These are phyloP conservation scores for Dendrophyllia cribrosa DNA, from an alignment of 64 coral and sea anemone genomes.

Conservation along the genomic window DNA sequence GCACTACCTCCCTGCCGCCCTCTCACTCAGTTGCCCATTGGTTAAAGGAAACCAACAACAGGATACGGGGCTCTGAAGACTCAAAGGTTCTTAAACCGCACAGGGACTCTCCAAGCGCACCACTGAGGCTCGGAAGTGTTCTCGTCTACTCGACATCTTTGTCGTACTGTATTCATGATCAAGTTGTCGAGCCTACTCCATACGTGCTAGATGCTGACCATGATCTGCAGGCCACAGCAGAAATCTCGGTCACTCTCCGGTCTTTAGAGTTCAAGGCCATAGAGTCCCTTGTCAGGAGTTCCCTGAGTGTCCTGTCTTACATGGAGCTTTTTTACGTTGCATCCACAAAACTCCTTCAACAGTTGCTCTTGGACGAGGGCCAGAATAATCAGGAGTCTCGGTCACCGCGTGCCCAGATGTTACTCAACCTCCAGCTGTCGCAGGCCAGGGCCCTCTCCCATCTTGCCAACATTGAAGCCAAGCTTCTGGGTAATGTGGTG, in stretches of 20 bases:
- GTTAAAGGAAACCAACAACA: not conserved
- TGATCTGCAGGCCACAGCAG: not conserved
- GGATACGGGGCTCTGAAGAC: not conserved
- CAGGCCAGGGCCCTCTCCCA: not conserved
- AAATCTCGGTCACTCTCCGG: not conserved
- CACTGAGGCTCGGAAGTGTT: not conserved
- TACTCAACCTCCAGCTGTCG: not conserved
- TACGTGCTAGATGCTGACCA: not conserved
- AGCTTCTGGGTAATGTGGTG: not conserved
- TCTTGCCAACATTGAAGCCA: conserved; percentile 2
- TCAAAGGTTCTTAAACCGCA: not conserved
- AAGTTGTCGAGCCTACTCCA: not conserved
- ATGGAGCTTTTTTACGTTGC: not conserved
- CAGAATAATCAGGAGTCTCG: too few relatives aligned
- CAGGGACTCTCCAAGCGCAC: not conserved
- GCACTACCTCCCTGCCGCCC: too few relatives aligned
- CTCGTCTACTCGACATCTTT: not conserved
- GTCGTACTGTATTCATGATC: not conserved
- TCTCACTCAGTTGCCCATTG: conserved; percentile 5
- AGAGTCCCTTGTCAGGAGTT: not conserved
- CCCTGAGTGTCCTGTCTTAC: not conserved
- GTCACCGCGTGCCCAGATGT: not conserved
- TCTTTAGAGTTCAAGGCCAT: not conserved
- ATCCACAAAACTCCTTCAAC: not conserved
- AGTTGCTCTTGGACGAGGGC: not conserved